Evolutionary conservation across 2,888 invertebrate genomes (phyloP), one percentile per base, ranked within the genome.

Genomic region (Saturnia japonica): DNA sequence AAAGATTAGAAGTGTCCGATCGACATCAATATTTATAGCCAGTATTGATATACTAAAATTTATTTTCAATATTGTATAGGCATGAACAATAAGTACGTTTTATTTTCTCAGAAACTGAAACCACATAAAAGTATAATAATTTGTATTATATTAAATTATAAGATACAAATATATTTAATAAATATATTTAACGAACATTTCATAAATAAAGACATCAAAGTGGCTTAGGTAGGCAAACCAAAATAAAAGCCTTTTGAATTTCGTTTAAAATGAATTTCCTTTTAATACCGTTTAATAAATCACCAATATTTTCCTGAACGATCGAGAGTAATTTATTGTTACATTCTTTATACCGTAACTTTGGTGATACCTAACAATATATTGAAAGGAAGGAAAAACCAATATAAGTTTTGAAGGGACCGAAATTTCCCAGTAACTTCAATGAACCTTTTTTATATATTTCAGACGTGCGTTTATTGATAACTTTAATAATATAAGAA

Each of bases 301-400:
- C 42, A 42, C 8, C 42, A 42, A 57, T 25, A 68, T 69, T 60
- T 42, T 34, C 14, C 6, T 22, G 43, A 60, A 42, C 7, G 25
- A 60, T 42, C 11, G 9, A 62, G 19, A 47, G 7, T 69, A n/a
- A 69, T 62, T 45, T 47, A 62, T 28, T 28, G 34, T 47, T 62
- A 6, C 47, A n/a, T 45, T 11, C 47, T 62, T 62, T 69, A 45
- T 64, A 9, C 8, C 22, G 19, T 6, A 40, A 64, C 64, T 64
- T 69, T 62, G 11, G 9, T 47, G 28, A 62, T 62, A 40, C 69
- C 70, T 70, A 68, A 60, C 22, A 70, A 71, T 71, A 72, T 51
- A 73, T 67, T 57, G 62, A 71, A 42, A 68, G 68, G 70, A 74
- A 74, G 68, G 64, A 69, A 40, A 40, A 64, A 64, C 40, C 40